Percentiles rank a stretch among this genome's conserved stretches.
phyloP scores from a whole-genome alignment of 2,113 vertebrate genomes.

The Hypanus sabinus region DNA sequence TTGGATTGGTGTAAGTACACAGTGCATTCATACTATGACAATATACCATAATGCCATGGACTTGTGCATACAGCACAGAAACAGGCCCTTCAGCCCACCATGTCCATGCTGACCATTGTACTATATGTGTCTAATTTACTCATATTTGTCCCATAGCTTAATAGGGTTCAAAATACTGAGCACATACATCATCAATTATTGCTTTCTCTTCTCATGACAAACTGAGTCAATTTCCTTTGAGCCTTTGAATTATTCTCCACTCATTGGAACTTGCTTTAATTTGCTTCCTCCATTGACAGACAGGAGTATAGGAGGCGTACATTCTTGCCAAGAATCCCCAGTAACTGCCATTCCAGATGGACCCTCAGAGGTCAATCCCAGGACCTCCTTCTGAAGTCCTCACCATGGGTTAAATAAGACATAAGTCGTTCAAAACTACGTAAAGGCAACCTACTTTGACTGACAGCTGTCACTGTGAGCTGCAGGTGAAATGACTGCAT shows the following conservation, averaged over 20 bases:
- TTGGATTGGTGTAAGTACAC: no score
- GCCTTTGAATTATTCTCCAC: not conserved
- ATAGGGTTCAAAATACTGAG: not conserved
- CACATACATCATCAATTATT: not conserved
- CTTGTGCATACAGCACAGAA: no score
- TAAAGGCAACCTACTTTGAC: not conserved
- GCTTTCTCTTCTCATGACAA: not conserved
- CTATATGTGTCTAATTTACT: no score
- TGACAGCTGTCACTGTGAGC: not conserved
- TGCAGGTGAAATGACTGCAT: not conserved
- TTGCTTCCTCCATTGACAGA: not conserved
- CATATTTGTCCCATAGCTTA: no score
- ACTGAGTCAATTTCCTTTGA: not conserved
- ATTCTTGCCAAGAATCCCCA: not conserved
- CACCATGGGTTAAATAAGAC: not conserved
- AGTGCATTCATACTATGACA: no score
- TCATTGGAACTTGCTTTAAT: not conserved
- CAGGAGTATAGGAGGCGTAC: not conserved
- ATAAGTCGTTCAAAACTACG: not conserved
- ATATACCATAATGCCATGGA: no score
- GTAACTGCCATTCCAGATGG: not conserved
- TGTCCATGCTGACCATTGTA: no score
- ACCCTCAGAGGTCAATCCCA: conserved; percentile 20
- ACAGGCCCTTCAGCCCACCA: no score
- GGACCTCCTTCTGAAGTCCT: not conserved